phyloP scores from a whole-genome alignment of 1,140 invertebrate species.

The Aphaenogaster ashmeadi region DNA sequence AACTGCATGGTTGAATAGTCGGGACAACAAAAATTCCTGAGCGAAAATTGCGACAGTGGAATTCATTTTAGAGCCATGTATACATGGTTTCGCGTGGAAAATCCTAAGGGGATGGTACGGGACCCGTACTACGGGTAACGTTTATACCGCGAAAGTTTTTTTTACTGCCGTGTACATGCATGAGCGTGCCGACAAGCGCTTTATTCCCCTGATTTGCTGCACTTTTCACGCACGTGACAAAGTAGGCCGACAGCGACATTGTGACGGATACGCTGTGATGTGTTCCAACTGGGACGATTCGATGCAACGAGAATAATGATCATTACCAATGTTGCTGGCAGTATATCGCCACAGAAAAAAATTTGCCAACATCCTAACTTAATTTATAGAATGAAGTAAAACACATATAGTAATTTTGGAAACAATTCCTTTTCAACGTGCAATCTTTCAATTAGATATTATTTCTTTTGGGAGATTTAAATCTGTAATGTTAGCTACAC shows the following conservation, averaged over 20 bases:
- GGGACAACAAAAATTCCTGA: slow-evolving; percentile 65
- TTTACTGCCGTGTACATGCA: slow-evolving; percentile 57
- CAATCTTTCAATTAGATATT: neutral
- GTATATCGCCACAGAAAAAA: neutral
- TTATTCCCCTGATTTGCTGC: slow-evolving; percentile 73
- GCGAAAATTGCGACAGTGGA: slow-evolving; percentile 50
- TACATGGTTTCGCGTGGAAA: slow-evolving; percentile 59
- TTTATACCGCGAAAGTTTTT: slow-evolving; percentile 71
- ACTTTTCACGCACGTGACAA: slow-evolving; percentile 68
- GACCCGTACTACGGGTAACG: neutral
- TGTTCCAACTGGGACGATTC: neutral
- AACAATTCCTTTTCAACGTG: neutral
- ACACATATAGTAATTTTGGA: neutral
- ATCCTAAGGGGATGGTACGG: slow-evolving; percentile 64
- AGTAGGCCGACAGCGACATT: slow-evolving; percentile 7
- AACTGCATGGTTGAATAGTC: slow-evolving; percentile 37
- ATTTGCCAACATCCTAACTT: neutral
- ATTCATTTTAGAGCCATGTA: slow-evolving; percentile 61
- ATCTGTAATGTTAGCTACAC: neutral
- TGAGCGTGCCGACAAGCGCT: slow-evolving; percentile 69
- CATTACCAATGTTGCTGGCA: neutral
- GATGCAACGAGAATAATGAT: slow-evolving; percentile 1
- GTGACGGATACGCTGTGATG: slow-evolving; percentile 1
- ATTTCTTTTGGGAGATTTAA: neutral
- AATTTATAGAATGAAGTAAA: neutral